A percentile compares a stretch with the other conserved stretches of the same genome.
phyloP scores from a whole-genome alignment of 2,888 invertebrate genomes.

The Homarus gammarus region DNA sequence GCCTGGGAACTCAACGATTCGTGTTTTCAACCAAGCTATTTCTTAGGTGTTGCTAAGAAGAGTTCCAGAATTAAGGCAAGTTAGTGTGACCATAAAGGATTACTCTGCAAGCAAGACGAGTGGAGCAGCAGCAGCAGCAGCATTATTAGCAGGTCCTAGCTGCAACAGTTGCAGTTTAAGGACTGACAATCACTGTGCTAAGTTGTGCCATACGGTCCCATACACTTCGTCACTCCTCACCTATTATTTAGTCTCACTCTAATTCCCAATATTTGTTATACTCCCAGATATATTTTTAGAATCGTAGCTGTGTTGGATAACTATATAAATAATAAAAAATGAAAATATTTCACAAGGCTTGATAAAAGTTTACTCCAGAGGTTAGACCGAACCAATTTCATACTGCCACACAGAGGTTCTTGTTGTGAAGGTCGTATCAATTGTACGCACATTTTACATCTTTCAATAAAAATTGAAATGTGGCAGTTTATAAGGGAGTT shows the following conservation, averaged over 20 bases:
- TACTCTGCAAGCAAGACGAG: neutral
- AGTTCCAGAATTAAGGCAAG: neutral
- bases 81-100: neutral
- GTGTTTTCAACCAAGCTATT: neutral
- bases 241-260: slow-evolving; percentile 31
- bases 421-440: slow-evolving; percentile 12
- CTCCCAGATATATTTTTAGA: slow-evolving; percentile 68
- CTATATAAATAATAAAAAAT: slow-evolving; percentile 24
- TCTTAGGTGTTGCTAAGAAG: neutral
- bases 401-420: slow-evolving; percentile 21
- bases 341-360: neutral
- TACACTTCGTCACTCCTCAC: slow-evolving; percentile 28
- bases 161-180: too few relatives aligned
- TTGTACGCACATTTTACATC: slow-evolving; percentile 58
- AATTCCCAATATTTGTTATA: slow-evolving; percentile 52
- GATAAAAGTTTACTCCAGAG: slow-evolving; percentile 4
- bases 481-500: slow-evolving; percentile 69
- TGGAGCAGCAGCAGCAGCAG: neutral
- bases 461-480: slow-evolving; percentile 61
- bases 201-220: slow-evolving; percentile 40
- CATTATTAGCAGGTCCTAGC: too few relatives aligned
- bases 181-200: slow-evolving; percentile 47
- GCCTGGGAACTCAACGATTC: neutral
- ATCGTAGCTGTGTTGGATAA: slow-evolving; percentile 49
- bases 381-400: slow-evolving; percentile 8